Conservation (phyloP, 2,113 vertebrate species). For the Garra rufa region DNA sequence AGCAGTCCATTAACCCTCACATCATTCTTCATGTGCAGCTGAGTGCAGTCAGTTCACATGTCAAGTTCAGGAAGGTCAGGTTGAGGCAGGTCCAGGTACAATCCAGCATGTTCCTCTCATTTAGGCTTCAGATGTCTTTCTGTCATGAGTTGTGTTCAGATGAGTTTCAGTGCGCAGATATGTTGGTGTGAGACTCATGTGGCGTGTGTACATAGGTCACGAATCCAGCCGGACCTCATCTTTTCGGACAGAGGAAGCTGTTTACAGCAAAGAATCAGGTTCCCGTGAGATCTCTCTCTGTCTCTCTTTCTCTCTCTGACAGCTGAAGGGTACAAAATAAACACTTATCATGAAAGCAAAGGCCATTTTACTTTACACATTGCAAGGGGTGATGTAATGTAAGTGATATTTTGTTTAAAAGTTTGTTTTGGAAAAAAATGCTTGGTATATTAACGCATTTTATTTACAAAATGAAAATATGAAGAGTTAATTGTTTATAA, state of each 20-base stretch:
- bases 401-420: neutral
- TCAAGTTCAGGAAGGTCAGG: slow-evolving; percentile 31
- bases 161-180: neutral
- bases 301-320: neutral
- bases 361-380: neutral
- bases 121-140: slow-evolving; percentile 20
- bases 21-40: neutral
- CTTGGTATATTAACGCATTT: no score
- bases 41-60: slow-evolving; percentile 34
- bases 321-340: neutral
- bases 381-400: neutral
- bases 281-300: slow-evolving; percentile 3
- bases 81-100: slow-evolving; percentile 35
- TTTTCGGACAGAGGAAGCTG: slow-evolving; percentile 40
- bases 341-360: neutral
- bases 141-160: slow-evolving; percentile 33
- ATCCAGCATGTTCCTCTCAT: slow-evolving; percentile 16
- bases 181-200: slow-evolving; percentile 26
- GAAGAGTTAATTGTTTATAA: no score
- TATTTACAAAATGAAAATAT: no score
- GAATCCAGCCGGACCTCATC: slow-evolving; percentile 15
- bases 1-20: neutral
- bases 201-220: slow-evolving; percentile 32
- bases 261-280: slow-evolving; percentile 43
- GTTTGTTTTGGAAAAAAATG: no score